A percentile compares a stretch with the other conserved stretches of the same genome.
phyloP scores from a whole-genome alignment of 2,888 invertebrate species.

The Polymixis lichenea region DNA sequence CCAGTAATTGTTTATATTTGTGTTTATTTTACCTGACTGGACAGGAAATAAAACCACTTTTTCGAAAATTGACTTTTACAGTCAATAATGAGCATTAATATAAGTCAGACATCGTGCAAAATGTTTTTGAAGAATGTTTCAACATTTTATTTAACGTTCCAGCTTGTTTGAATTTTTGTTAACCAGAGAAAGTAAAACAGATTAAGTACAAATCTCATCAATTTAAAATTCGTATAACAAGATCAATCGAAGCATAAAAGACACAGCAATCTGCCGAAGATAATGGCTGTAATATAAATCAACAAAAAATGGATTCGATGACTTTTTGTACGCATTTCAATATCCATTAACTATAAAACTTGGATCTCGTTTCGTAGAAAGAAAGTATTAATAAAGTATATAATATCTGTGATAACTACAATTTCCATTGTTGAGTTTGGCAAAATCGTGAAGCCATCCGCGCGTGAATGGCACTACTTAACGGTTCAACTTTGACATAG shows the following conservation, averaged over 20 bases:
- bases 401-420: constrained; percentile 73
- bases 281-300: constrained; percentile 51
- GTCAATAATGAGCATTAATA: background rate
- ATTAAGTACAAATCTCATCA: constrained; percentile 24
- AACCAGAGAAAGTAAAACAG: constrained; percentile 40
- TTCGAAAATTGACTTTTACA: background rate
- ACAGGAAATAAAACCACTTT: background rate
- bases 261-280: constrained; percentile 47
- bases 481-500: constrained; percentile 88
- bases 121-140: background rate
- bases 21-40: constrained; percentile 16
- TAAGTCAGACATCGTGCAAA: background rate
- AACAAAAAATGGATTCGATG: constrained; percentile 42
- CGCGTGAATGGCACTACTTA: constrained; percentile 77
- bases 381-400: constrained; percentile 74
- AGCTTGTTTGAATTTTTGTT: background rate
- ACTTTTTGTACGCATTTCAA: constrained; percentile 57
- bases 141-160: background rate
- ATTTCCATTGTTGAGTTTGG: constrained; percentile 78
- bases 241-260: constrained; percentile 35
- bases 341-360: constrained; percentile 52
- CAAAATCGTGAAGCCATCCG: constrained; percentile 79
- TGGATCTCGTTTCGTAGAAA: constrained; percentile 62
- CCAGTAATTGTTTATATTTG: constrained; percentile 32
- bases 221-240: constrained; percentile 32